phyloP scores from a whole-genome alignment of 92 coral and sea anemone genomes.

The Epizoanthus illoricatus region DNA sequence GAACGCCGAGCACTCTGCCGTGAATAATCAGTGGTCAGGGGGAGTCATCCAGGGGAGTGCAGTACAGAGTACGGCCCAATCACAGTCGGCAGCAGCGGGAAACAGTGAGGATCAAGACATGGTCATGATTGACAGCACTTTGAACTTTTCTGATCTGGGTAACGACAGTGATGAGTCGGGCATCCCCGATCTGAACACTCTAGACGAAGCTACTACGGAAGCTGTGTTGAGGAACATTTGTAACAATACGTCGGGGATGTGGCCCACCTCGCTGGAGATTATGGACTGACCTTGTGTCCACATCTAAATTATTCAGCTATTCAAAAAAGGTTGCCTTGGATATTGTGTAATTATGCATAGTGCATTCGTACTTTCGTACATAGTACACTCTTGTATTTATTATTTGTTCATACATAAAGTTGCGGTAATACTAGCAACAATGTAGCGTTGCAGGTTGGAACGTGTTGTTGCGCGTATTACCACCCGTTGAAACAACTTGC shows the following conservation, averaged over 20 bases:
- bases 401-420: no score
- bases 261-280: slow-evolving; percentile 85
- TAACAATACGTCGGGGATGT: slow-evolving; percentile 87
- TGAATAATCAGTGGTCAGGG: slow-evolving; percentile 42
- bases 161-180: slow-evolving; percentile 70
- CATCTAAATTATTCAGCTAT: no score
- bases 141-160: slow-evolving; percentile 81
- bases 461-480: no score
- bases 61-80: slow-evolving; percentile 42
- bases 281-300: slow-evolving; percentile 58
- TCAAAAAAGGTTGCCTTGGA: no score
- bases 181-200: slow-evolving; percentile 72
- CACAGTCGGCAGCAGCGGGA: slow-evolving; percentile 49
- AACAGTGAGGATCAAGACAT: slow-evolving; percentile 84
- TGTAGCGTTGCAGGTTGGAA: no score
- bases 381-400: no score
- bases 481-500: no score
- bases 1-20: slow-evolving; percentile 67
- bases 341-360: no score
- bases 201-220: slow-evolving; percentile 87
- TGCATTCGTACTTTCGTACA: no score
- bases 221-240: slow-evolving; percentile 88
- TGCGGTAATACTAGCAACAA: no score
- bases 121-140: slow-evolving; percentile 77
- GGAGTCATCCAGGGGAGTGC: slow-evolving; percentile 46